Conservation (phyloP, 2,113 vertebrate species). For the Irena cyanogastra region DNA sequence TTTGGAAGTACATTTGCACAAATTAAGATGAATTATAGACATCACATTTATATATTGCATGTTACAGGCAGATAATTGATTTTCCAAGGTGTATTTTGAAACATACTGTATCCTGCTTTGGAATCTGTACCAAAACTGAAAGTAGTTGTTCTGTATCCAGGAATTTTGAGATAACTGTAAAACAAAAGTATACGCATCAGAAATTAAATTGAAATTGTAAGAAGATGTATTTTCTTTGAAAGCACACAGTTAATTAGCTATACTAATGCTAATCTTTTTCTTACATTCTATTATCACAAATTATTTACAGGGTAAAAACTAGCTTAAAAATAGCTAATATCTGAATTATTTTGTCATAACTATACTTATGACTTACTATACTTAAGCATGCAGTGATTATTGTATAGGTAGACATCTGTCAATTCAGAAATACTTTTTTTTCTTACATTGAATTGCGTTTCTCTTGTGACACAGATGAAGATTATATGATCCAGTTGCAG, state of each 20-base stretch:
- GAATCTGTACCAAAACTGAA: slow-evolving; percentile 92
- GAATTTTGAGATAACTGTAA: slow-evolving; percentile 89
- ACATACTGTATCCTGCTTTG: slow-evolving; percentile 93
- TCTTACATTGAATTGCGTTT: neutral
- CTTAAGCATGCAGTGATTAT: neutral
- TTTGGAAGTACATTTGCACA: neutral
- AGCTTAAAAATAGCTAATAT: neutral
- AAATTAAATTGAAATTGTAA: neutral
- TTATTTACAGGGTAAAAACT: neutral
- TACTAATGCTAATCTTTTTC: neutral
- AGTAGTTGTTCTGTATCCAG: slow-evolving; percentile 94
- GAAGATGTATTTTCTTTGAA: neutral
- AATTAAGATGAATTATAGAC: neutral
- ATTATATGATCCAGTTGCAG: neutral
- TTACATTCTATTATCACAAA: neutral
- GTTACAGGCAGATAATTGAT: neutral
- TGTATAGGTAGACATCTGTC: neutral
- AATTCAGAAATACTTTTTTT: neutral
- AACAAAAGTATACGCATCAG: slow-evolving; percentile 26
- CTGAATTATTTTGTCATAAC: neutral
- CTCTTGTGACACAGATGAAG: neutral
- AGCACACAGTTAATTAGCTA: neutral
- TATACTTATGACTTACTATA: neutral
- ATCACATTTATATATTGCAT: neutral
- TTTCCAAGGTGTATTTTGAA: neutral